phyloP scores from a whole-genome alignment of 1,140 invertebrate genomes.

The Bombus waltoni region DNA sequence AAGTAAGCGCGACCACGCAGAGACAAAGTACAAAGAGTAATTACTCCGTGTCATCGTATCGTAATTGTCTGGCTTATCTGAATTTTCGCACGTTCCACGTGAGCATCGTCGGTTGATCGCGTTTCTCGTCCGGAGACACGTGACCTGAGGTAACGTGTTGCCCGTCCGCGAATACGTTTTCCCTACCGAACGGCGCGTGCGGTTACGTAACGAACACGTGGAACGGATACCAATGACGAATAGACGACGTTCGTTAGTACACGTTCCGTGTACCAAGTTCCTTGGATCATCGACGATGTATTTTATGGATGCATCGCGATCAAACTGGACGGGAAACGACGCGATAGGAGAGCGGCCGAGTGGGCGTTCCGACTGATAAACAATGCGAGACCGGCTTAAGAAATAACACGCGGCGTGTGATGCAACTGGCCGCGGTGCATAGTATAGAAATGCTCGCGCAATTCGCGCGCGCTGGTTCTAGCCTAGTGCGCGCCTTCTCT shows the following conservation, averaged over 20 bases:
- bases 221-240: not conserved
- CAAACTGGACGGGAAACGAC: not conserved
- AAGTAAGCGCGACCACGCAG: not conserved
- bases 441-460: constrained; percentile 58
- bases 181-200: not conserved
- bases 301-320: not conserved
- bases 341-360: not conserved
- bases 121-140: constrained; percentile 46
- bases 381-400: constrained; percentile 56
- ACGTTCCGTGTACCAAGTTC: not conserved
- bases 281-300: not conserved
- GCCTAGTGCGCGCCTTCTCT: not conserved
- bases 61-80: constrained; percentile 36
- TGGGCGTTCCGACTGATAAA: constrained; percentile 40
- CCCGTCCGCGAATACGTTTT: constrained; percentile 43
- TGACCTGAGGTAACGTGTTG: constrained; percentile 60
- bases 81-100: constrained; percentile 54
- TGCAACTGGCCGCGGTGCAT: constrained; percentile 56
- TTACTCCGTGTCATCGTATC: not conserved
- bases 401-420: constrained; percentile 58
- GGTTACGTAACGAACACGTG: constrained; percentile 56
- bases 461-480: constrained; percentile 50
- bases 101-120: constrained; percentile 26
- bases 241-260: not conserved
- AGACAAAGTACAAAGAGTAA: not conserved